Base-by-base conservation (phyloP, 2,888 invertebrate species). In the Bugula neritina region DNA sequence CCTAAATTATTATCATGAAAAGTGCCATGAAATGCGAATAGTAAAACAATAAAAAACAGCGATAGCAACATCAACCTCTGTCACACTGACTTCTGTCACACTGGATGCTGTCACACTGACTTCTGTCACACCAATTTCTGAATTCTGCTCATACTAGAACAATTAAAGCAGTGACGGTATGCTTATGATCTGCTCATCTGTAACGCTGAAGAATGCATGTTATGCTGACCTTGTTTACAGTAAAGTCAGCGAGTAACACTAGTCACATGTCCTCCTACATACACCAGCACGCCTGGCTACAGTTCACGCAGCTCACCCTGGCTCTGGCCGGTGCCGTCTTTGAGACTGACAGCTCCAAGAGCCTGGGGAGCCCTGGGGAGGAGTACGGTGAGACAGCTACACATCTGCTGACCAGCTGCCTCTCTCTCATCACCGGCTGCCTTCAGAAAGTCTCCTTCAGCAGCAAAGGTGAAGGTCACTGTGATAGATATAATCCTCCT, bases 211-310 rank as follows among this genome's bases (percentile, higher is more conserved):
- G n/a, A n/a, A n/a, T n/a, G n/a, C n/a, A n/a, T n/a, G n/a, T n/a
- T 43, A 43, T 43, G 43, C 43, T 10, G 5, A 17, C 43, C 5
- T 10, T 43, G 43, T 43, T 43, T 43, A 43, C 43, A 70, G 70
- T 70, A 23, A 70, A 70, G 54, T 70, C 54, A 27, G 21, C 70
- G 1, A n/a, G 70, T 31, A 31, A 70, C 29, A 2, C 70, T 5
- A 70, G 43, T 31, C 17, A 43, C n/a, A 77, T 83, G 43, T 79
- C 81, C 75, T 79, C 80, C 0, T 83, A 83, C 76, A 79, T 82
- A 52, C 83, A 83, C 76, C 81, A 83, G 73, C 82, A 83, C 74
- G 80, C 80, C 0, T 83, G 83, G 83, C 78, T 83, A 72, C 73
- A 80, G 73, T 82, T 80, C 73, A 77, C 79, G 0, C 77, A 81